Percentiles rank a stretch among this genome's conserved stretches.
phyloP scores from a whole-genome alignment of 2,888 invertebrate genomes.

The Ptilodon capucinus region DNA sequence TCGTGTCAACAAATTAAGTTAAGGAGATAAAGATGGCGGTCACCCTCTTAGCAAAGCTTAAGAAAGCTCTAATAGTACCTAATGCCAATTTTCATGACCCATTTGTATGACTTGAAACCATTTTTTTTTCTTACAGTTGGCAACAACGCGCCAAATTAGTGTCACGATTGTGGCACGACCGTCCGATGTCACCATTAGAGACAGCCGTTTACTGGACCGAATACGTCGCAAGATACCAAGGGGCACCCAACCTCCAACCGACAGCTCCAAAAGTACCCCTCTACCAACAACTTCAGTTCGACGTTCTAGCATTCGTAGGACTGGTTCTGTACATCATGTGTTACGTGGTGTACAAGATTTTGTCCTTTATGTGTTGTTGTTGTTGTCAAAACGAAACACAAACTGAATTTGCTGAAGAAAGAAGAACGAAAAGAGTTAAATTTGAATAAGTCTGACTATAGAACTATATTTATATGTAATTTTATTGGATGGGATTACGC shows the following conservation, averaged over 20 bases:
- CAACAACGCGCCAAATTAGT: conserved; percentile 67
- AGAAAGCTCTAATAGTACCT: too few species aligned
- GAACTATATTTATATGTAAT: not conserved
- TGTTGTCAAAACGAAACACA: conserved; percentile 49
- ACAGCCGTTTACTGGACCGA: conserved; percentile 84
- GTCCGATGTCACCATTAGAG: conserved; percentile 76
- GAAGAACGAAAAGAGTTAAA: conserved; percentile 66
- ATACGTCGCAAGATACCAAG: conserved; percentile 75
- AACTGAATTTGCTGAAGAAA: conserved; percentile 45
- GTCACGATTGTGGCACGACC: conserved; percentile 78
- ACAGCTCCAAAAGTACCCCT: conserved; percentile 56
- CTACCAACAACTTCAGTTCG: conserved; percentile 69
- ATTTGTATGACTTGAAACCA: too few species aligned
- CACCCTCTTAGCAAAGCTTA: too few species aligned
- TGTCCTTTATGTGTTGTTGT: conserved; percentile 62
- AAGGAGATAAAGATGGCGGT: too few species aligned
- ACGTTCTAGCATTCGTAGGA: conserved; percentile 66
- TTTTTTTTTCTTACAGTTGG: conserved; percentile 47
- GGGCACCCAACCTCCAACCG: conserved; percentile 66
- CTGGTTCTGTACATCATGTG: conserved; percentile 58
- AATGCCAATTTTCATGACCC: too few species aligned
- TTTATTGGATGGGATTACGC: not conserved
- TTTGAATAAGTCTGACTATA: conserved; percentile 55
- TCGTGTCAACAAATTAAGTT: too few species aligned
- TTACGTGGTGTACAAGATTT: conserved; percentile 58